These are phyloP conservation scores for Anguilla megastoma DNA, from an alignment of 2,797 vertebrate genomes.

Conservation along the genomic window DNA sequence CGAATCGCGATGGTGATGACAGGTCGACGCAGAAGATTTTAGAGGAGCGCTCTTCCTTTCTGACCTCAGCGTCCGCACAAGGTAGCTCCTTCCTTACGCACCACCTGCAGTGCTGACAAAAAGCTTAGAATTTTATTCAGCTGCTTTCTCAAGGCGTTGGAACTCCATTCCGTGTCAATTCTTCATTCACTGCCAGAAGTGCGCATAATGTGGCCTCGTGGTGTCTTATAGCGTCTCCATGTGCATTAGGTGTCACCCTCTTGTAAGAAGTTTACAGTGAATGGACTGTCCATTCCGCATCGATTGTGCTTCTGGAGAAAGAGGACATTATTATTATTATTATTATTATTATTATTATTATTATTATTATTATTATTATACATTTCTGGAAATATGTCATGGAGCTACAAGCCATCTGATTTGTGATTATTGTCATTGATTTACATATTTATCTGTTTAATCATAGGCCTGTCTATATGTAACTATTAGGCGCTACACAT, in stretches of 20 bases:
- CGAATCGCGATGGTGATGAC: slow-evolving; percentile 45
- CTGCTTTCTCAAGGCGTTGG: not conserved
- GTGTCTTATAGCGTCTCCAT: not conserved
- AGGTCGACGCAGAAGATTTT: slow-evolving; percentile 35
- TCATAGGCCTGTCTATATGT: not conserved
- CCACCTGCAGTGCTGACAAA: not conserved
- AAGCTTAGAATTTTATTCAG: not conserved
- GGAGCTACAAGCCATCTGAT: not conserved
- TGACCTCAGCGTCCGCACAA: slow-evolving; percentile 3
- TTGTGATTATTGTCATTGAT: not conserved
- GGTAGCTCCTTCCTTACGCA: slow-evolving; percentile 4
- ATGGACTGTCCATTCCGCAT: not conserved
- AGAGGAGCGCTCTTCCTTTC: slow-evolving; percentile 24
- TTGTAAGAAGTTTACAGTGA: not conserved
- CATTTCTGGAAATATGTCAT: not conserved
- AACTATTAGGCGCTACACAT: not conserved
- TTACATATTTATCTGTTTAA: not conserved
- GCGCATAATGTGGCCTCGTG: not conserved
- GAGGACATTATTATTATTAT: not conserved
- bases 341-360: slow-evolving; percentile 9
- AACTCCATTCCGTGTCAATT: not conserved
- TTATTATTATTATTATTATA: not conserved
- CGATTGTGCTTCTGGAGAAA: not conserved
- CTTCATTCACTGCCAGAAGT: not conserved
- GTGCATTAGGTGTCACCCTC: not conserved